Percentiles rank a stretch among this genome's conserved stretches.
These are phyloP conservation scores for Gouania willdenowi DNA, from an alignment of 2,797 vertebrate species.

Conservation along the genomic window DNA sequence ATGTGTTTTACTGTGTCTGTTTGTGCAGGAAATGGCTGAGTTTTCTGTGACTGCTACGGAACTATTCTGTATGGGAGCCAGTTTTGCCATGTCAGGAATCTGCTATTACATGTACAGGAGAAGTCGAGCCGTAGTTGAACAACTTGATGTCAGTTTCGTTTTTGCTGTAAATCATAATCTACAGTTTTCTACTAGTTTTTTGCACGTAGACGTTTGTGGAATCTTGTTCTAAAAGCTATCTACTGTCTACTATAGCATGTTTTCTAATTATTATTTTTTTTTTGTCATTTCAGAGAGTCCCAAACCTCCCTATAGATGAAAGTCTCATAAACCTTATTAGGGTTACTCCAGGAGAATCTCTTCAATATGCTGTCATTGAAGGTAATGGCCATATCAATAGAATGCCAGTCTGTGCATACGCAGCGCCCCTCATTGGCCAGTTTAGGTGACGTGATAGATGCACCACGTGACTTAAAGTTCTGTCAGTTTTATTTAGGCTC, in stretches of 20 bases:
- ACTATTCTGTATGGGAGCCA: slow-evolving; percentile 78
- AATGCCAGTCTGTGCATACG: too few relatives aligned
- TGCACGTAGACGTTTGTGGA: too few relatives aligned
- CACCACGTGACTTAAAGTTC: too few relatives aligned
- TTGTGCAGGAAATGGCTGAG: slow-evolving; percentile 67
- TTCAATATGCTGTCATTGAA: slow-evolving; percentile 83
- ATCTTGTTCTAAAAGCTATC: too few relatives aligned
- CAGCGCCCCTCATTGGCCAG: too few relatives aligned
- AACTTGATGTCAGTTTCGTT: slow-evolving; percentile 72
- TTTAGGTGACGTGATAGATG: too few relatives aligned
- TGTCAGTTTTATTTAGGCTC: too few relatives aligned
- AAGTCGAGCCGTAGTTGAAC: slow-evolving; percentile 67
- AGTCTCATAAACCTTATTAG: slow-evolving; percentile 74
- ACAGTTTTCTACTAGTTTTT: not conserved
- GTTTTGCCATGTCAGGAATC: slow-evolving; percentile 77
- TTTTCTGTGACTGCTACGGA: slow-evolving; percentile 65
- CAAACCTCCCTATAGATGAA: slow-evolving; percentile 72
- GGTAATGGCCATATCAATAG: slow-evolving; percentile 76
- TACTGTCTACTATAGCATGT: too few relatives aligned
- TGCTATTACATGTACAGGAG: slow-evolving; percentile 81
- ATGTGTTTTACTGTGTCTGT: slow-evolving; percentile 21
- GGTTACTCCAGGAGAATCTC: slow-evolving; percentile 71
- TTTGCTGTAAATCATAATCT: not conserved
- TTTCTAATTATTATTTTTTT: too few relatives aligned
- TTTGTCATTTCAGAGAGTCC: slow-evolving; percentile 71